These are phyloP conservation scores for Pseudolaguvia tuberculata DNA, from an alignment of 2,113 vertebrate genomes.

Conservation along the genomic window DNA sequence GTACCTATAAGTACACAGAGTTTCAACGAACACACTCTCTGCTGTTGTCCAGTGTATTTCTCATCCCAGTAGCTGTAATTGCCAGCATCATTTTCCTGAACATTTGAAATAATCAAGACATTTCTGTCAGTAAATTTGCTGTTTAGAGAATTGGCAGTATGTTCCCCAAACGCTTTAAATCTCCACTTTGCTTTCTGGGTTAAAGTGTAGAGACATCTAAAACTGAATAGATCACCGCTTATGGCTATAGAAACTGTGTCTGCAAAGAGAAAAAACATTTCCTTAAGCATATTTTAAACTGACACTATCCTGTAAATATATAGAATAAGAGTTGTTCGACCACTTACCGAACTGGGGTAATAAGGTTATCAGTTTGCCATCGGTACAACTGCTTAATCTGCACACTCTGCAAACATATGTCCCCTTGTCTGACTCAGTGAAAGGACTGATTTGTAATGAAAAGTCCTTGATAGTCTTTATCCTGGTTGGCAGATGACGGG, in stretches of 20 bases:
- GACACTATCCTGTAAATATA: too few species aligned
- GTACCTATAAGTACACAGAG: constrained; percentile 55
- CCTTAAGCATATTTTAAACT: too few species aligned
- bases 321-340: not conserved
- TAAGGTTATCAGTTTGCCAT: not conserved
- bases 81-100: constrained; percentile 46
- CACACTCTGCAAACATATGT: constrained; percentile 55
- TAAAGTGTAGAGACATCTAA: constrained; percentile 1
- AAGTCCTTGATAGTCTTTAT: accelerated
- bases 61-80: constrained; percentile 55
- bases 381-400: not conserved
- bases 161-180: constrained; percentile 21
- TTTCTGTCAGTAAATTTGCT: constrained; percentile 1
- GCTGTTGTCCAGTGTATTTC: not conserved
- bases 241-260: constrained; percentile 3
- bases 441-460: constrained; percentile 46
- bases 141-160: not conserved
- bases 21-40: constrained; percentile 42
- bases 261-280: not conserved
- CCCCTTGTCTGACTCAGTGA: constrained; percentile 51
- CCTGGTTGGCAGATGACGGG: not conserved
- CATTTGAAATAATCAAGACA: constrained; percentile 38
- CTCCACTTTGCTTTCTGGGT: constrained; percentile 1
- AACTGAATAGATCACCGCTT: constrained; percentile 13
- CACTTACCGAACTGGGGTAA: constrained; percentile 50